Base-by-base conservation (phyloP, 2,888 invertebrate genomes). In the Ichneumoninae sp. region DNA sequence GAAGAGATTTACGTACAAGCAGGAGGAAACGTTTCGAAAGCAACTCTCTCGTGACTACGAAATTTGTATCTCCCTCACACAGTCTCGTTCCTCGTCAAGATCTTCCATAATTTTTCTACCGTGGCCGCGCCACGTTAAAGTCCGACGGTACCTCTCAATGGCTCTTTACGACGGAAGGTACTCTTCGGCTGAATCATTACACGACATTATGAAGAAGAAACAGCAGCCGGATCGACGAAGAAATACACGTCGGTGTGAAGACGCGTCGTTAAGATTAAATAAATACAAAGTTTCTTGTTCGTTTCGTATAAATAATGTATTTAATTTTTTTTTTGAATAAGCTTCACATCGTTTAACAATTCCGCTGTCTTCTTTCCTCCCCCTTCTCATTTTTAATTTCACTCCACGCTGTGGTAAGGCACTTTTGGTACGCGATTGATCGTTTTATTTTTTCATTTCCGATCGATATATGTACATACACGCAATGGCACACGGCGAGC, bases 241-340 rank as follows among this genome's bases (percentile, higher is more conserved):
- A 75, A 62, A 33, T 65, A 16, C 47, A n/a, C 33, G 33, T 62
- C 16, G 3, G 30, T 36, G 65, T 22, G 52, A 6, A 22, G 8
- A 8, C 36, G 22, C 16, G 13, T 22, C 52, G 50, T 57, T 77
- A 7, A 33, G 44, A 75, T 5, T 40, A 79, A 85, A 80, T 80
- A 85, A 85, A 80, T 72, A 76, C 30, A 44, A 68, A 60, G 50
- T 80, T 74, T 77, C 26, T 65, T 70, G 57, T 60, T 65, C 87
- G 88, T 89, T 89, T 86, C 89, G 89, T 90, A 92, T 93, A 93
- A 93, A 93, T 93, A 93, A 91, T 90, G 90, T 86, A 88, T 87
- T 82, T 84, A 19, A 10, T 71, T 71, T 33, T 65, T 72, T 50
- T 78, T 66, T 52, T 22, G 33, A 50, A 74, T 62, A 50, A 91